Base-by-base conservation (phyloP, 2,888 invertebrate genomes). In the Mechanitis mazaeus region DNA sequence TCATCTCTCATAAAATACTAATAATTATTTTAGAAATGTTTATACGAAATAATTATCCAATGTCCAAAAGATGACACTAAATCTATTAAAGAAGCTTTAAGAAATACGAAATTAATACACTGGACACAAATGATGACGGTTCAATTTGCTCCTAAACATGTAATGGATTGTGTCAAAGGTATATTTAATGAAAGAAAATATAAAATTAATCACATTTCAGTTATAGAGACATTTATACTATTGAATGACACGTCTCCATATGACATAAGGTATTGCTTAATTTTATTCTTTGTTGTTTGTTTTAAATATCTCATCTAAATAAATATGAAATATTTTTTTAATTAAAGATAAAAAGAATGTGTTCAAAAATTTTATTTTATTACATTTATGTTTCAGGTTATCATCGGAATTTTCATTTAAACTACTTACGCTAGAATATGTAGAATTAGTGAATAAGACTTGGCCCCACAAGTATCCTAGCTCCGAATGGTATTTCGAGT, bases 391-490 rank as follows among this genome's bases (percentile, higher is more conserved):
- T 74, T 78, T 28, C 76, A 83, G 83, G 2, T 61, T 76, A 45
- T 75, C 78, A 2, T 54, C 64, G 42, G 72, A 64, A 12, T 66
- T 75, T 1, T 69, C 70, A 5, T 77, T 83, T 38, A 71, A 71
- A 0, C 66, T 64, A 1, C 63, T 84, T n/a, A 70, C 75, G 20
- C 63, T 68, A 2, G 72, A 84, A 33, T 64, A 78, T 46, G 55
- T 77, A 0, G 70, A 75, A 0, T 46, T 79, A 2, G 65, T 83
- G 1, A 72, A 85, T 64, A 68, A 72, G 0, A 72, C 68, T 0
- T 85, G 84, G 85, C 80, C 81, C 2, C 80, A 80, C 54, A 72
- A 73, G 38, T 80, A 76, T 57, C 68, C 72, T 0, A 68, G 71
- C 0, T 83, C 84, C 0, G 7, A 66, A 0, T 73, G 69, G 67